Evolutionary conservation across 2,797 vertebrate species (phyloP), one percentile per base, ranked within the genome.

Genomic region (Epinephelus awoara): DNA sequence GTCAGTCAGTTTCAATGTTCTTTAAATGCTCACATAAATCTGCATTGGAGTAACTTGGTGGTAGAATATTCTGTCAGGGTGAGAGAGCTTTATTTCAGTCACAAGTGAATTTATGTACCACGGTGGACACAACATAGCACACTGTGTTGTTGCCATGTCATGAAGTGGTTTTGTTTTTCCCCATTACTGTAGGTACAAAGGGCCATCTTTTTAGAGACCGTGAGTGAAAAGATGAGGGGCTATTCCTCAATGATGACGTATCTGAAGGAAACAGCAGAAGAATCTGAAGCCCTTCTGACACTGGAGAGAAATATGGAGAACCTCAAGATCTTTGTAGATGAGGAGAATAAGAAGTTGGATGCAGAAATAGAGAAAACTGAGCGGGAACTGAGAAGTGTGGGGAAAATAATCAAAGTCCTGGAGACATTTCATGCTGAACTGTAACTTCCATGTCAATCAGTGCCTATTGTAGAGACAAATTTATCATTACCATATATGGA

Each of bases 141-240:
- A 9, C n/a, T 19, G 50, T 34, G 23, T 8, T 21, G 10, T 12
- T 42, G 12, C 18, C 62, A 74, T 62, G 15, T 64, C 6, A 21
- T 29, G 1, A 40, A 9, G 10, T 10, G 18, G 5, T 27, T 77
- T 50, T 17, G 5, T 55, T 66, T 62, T 9, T 5, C 12, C 42
- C 4, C 19, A 40, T 27, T 55, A 23, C 23, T 23, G 23, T 23
- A 79, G 77, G 51, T 1, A 29, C 0, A 7, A 5, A 23, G 0
- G 4, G 23, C 0, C 5, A 0, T 0, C 2, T 0, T 0, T n/a
- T 15, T 7, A 50, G 19, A 27, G 21, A 0, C 10, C 3, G 5
- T 67, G 0, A 2, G 3, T 14, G 0, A 5, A 6, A 6, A 0
- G 21, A 1, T 4, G 8, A 18, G 1, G 0, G 0, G 0, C 4